A percentile compares a stretch with the other conserved stretches of the same genome.
Conservation (phyloP, 2,113 vertebrate species). For the Chaenocephalus aceratus region DNA sequence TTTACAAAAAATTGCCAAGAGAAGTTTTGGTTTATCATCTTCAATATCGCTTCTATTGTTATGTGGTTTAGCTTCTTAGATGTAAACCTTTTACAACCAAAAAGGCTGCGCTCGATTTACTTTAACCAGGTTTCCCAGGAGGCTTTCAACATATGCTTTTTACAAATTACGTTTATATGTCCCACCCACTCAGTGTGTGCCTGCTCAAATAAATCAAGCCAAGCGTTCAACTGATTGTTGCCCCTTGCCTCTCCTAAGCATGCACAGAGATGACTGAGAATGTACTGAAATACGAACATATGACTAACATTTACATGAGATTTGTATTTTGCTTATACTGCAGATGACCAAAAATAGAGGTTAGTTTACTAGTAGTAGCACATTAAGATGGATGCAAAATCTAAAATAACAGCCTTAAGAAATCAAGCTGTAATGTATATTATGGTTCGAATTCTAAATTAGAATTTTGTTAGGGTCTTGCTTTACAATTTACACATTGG, state of each 20-base stretch:
- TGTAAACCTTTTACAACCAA: background rate
- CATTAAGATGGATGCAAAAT: too few relatives aligned
- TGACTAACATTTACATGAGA: background rate
- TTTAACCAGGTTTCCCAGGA: constrained; percentile 35
- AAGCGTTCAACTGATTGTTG: background rate
- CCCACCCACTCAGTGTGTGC: constrained; percentile 44
- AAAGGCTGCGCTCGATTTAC: constrained; percentile 17
- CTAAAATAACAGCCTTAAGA: background rate
- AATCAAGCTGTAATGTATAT: background rate
- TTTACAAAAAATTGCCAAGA: background rate
- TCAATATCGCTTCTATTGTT: background rate
- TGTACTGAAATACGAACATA: background rate
- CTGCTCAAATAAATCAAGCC: constrained; percentile 51
- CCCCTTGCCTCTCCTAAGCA: constrained; percentile 7
- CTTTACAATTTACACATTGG: background rate
- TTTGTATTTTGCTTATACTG: background rate
- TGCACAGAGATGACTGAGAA: background rate
- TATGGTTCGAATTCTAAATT: background rate
- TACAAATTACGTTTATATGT: constrained; percentile 53
- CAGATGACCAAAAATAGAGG: background rate
- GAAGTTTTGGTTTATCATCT: background rate
- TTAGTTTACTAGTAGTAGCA: background rate
- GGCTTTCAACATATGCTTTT: constrained; percentile 32
- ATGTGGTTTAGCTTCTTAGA: background rate
- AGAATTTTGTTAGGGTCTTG: background rate